Evolutionary conservation across 2,797 vertebrate genomes (phyloP), one percentile per base, ranked within the genome.

Genomic region (Tapera naevia): DNA sequence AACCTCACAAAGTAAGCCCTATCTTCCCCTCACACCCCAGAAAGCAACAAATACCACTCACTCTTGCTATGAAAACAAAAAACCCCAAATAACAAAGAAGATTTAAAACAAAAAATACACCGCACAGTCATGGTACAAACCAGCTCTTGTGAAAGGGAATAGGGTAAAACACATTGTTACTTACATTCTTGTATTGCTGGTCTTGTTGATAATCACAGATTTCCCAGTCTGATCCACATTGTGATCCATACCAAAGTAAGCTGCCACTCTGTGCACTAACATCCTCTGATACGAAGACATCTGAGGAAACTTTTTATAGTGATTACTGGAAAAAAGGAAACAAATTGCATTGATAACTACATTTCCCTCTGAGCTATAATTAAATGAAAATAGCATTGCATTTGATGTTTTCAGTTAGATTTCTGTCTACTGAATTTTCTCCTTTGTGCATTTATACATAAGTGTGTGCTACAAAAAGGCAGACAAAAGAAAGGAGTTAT

Each of bases 161-260:
- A 71, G 84, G 67, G 19, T 6, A 61, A 86, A 86, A 18, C 30
- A 75, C 5, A 4, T 17, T 32, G 58, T 51, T 76, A 96, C 98
- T 98, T 98, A 99, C 99, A 99, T 99, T 98, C 99, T 98, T 18
- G 99, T 99, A 98, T 97, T 99, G 98, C 97, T 98, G 88, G 99
- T 99, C 98, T 98, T 99, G 98, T 99, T 99, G 97, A 99, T 99
- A 97, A 99, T 99, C 67, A 99, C 98, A 69, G 98, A 98, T 97
- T 99, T 99, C 90, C 99, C 99, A 76, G 99, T 99, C 96, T 99
- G 99, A 98, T 99, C 99, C 93, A 99, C 99, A n/a, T 99, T 99
- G 97, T 99, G 99, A 97, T 99, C 99, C 98, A 99, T 98, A 89
- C 99, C 99, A 90, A 99, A 99, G 97, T 99, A 99, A 91, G 99